Evolutionary conservation across 1,140 invertebrate genomes (phyloP), one percentile per base, ranked within the genome.

Genomic region (Caenorhabditis brenneri): DNA sequence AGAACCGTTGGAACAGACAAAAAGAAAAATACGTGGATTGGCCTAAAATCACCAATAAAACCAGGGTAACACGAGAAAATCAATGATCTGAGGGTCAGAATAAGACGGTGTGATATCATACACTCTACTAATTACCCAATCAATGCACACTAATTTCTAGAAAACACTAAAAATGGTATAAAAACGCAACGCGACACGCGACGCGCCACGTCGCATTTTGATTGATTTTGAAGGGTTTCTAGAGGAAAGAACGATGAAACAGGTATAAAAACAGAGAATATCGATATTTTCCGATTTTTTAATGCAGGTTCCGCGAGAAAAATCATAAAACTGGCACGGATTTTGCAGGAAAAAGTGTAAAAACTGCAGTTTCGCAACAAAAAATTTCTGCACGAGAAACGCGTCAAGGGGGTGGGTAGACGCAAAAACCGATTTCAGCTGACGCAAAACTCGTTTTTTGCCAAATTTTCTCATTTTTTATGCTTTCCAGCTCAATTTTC

Each of bases 171-270:
- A 74, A 74, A 74, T 24, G n/a, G 36, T 16, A 27, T 4, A 29
- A 24, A 31, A 74, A 74, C 65, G 65, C 65, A 36, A 46, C 36
- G 65, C 65, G 10, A 31, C 65, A 74, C 65, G 65, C 36, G 22
- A 10, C 65, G 65, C 65, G 65, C n/a, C 36, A 10, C 0, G 4
- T 6, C 29, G 58, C 58, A 33, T 15, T 19, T 7, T 22, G 58
- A 12, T 65, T 29, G 4, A 7, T 27, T 27, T 51, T 16, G 9
- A 22, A 55, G 53, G 24, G 6, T 27, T 55, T 15, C 0, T 22
- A 19, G 53, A 51, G n/a, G 19, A 51, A n/a, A 15, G 12, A 51
- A n/a, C 19, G 48, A 19, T 51, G 19, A 19, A 51, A 51, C 1
- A 19, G 1, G 16, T n/a, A 0, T 16, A n/a, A 51, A 51, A 51